Percentiles rank a stretch among this genome's conserved stretches.
Evolutionary conservation across 2,888 invertebrate species (phyloP).

Genomic region (Rhyacophila evoluta): DNA sequence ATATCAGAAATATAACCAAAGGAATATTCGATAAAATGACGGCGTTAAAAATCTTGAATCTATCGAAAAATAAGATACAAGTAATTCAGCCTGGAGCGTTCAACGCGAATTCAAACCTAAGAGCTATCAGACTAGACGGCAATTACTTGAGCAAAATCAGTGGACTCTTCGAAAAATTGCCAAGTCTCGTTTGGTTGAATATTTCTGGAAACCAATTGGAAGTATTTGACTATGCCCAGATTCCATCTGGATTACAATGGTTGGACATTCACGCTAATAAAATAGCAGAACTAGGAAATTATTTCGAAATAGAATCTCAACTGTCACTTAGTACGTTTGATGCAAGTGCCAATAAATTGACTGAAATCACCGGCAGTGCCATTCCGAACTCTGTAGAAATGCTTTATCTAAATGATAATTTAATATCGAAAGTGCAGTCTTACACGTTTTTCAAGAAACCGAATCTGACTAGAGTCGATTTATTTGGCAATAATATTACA

Average conservation of each 20-base stretch:
- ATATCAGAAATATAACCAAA: slow-evolving; percentile 82
- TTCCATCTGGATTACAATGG: slow-evolving; percentile 87
- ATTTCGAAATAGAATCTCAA: slow-evolving; percentile 85
- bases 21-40: slow-evolving; percentile 84
- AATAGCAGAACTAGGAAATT: slow-evolving; percentile 86
- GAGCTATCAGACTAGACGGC: slow-evolving; percentile 84
- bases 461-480: slow-evolving; percentile 84
- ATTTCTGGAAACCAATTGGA: slow-evolving; percentile 87
- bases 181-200: slow-evolving; percentile 86
- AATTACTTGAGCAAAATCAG: slow-evolving; percentile 84
- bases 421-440: slow-evolving; percentile 85
- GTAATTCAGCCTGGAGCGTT: slow-evolving; percentile 83
- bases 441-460: slow-evolving; percentile 90
- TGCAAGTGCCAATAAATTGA: slow-evolving; percentile 83
- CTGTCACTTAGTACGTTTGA: slow-evolving; percentile 84
- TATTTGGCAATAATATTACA: slow-evolving; percentile 84
- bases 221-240: slow-evolving; percentile 87
- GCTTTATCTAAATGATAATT: slow-evolving; percentile 83
- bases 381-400: slow-evolving; percentile 87
- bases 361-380: slow-evolving; percentile 84
- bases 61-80: slow-evolving; percentile 86
- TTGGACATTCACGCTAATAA: slow-evolving; percentile 87
- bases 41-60: slow-evolving; percentile 83
- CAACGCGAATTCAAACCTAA: slow-evolving; percentile 81
- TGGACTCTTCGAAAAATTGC: slow-evolving; percentile 83